Conservation (phyloP, 2,797 vertebrate species). For the Podarcis siculus region DNA sequence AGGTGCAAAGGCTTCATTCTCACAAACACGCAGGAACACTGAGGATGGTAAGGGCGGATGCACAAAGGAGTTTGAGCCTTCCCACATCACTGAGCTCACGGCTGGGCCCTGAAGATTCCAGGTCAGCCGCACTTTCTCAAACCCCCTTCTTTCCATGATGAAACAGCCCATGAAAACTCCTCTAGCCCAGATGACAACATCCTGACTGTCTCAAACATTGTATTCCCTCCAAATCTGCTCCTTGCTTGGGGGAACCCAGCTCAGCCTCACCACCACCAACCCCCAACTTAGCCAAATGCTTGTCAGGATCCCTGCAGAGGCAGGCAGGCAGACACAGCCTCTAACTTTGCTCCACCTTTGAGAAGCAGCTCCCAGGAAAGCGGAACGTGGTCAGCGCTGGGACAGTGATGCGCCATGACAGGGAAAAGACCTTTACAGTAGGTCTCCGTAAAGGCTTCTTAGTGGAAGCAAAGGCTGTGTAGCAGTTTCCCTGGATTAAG, state of each 20-base stretch:
- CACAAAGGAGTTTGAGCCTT: not conserved
- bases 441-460: too few species aligned
- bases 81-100: not conserved
- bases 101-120: not conserved
- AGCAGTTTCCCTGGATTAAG: too few species aligned
- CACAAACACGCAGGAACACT: too few species aligned
- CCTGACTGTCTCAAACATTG: not conserved
- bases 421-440: not conserved
- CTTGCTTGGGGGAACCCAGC: not conserved
- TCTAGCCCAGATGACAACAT: not conserved
- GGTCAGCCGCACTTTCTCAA: not conserved
- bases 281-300: too few species aligned
- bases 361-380: not conserved
- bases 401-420: not conserved
- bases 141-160: too few species aligned
- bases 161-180: not conserved
- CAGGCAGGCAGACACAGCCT: too few species aligned
- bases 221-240: not conserved
- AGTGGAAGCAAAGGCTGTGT: too few species aligned
- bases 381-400: not conserved
- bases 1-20: not conserved
- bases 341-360: not conserved
- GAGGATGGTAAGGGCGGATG: too few species aligned
- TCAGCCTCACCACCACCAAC: too few species aligned
- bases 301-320: not conserved